Percentiles rank a stretch among this genome's conserved stretches.
Conservation (phyloP, 2,113 vertebrate genomes). For the Entomyzon cyanotis region DNA sequence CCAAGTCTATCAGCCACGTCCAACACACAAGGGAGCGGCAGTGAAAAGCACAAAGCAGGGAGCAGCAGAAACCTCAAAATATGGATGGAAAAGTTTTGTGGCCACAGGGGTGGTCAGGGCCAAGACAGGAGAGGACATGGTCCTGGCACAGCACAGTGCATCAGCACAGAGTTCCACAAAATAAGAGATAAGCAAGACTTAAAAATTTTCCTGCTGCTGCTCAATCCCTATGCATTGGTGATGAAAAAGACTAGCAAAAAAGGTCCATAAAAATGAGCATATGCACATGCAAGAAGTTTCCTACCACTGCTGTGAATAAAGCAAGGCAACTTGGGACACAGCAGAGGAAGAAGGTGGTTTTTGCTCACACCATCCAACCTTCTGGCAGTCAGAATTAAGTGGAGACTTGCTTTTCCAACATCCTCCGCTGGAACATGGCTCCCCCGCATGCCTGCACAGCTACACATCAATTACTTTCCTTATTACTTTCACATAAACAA, state of each 20-base stretch:
- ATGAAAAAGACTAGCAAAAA: background rate
- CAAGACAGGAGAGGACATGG: background rate
- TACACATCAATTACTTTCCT: background rate
- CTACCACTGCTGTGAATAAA: background rate
- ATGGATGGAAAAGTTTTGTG: background rate
- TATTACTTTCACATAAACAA: slow-evolving; percentile 24
- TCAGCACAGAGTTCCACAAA: background rate
- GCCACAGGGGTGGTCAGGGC: background rate
- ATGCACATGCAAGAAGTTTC: background rate
- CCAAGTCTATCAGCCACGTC: background rate
- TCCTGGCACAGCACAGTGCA: background rate
- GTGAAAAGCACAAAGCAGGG: background rate
- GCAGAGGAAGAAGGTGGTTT: background rate
- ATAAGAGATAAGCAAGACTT: background rate
- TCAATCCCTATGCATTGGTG: background rate
- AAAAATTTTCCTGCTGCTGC: background rate
- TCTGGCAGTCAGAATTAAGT: background rate
- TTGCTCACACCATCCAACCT: background rate
- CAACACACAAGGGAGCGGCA: background rate
- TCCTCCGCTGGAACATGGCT: background rate
- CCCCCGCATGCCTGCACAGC: background rate
- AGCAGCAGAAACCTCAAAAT: background rate
- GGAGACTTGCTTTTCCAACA: background rate
- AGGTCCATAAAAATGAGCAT: background rate
- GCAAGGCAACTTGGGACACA: background rate